These are phyloP conservation scores for Drosophila arizonae DNA, from an alignment of 1,140 invertebrate species.

Conservation along the genomic window DNA sequence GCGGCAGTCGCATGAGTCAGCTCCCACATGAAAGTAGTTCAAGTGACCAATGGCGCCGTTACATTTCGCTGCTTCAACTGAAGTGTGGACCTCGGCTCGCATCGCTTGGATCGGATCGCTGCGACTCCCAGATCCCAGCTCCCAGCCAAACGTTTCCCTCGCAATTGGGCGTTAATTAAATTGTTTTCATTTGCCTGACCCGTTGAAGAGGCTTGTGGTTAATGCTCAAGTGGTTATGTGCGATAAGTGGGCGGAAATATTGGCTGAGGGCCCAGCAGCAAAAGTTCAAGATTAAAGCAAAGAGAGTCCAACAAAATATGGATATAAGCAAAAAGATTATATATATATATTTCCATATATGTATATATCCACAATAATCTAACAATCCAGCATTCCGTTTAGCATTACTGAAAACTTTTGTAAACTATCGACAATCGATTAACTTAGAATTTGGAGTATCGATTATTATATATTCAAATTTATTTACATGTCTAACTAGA, in stretches of 20 bases:
- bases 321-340: background rate
- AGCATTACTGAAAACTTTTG: too few relatives aligned
- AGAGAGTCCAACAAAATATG: background rate
- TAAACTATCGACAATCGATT: too few relatives aligned
- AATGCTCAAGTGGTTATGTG: constrained; percentile 36
- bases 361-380: too few relatives aligned
- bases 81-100: constrained; percentile 31
- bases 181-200: constrained; percentile 60
- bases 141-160: constrained; percentile 23
- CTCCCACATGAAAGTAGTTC: constrained; percentile 61
- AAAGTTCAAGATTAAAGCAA: constrained; percentile 20
- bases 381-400: too few relatives aligned
- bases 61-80: constrained; percentile 70
- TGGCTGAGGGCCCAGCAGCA: constrained; percentile 25
- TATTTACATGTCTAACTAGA: too few relatives aligned
- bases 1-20: constrained; percentile 38
- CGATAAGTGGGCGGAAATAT: constrained; percentile 34
- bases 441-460: too few relatives aligned
- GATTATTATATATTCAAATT: too few relatives aligned
- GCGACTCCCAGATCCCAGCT: background rate
- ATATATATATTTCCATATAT: background rate
- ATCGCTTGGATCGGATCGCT: background rate
- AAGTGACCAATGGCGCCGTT: constrained; percentile 72
- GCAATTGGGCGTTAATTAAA: constrained; percentile 68
- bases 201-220: constrained; percentile 30